These are phyloP conservation scores for Dicycla oo DNA, from an alignment of 2,888 invertebrate genomes.

Conservation along the genomic window DNA sequence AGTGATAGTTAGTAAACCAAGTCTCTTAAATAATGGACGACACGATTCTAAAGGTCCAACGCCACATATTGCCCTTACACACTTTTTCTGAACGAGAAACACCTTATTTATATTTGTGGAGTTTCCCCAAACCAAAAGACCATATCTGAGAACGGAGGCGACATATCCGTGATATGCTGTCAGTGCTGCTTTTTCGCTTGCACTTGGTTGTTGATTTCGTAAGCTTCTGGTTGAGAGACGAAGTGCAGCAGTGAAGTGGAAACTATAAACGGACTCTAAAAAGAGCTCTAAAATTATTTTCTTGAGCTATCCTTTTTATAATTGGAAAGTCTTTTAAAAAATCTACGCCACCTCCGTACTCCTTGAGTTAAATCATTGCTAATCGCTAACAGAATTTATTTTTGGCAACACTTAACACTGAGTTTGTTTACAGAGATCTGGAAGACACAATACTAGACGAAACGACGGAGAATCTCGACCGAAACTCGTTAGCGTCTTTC, in stretches of 20 bases:
- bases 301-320: background rate
- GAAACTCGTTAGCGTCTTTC: conserved; percentile 97
- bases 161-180: too few species aligned
- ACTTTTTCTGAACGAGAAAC: too few species aligned
- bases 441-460: conserved; percentile 96
- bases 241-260: background rate
- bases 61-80: too few species aligned
- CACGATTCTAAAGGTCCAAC: too few species aligned
- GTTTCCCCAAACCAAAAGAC: too few species aligned
- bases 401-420: conserved; percentile 12
- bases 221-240: too few species aligned
- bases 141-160: too few species aligned
- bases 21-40: too few species aligned
- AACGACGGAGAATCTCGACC: conserved; percentile 96
- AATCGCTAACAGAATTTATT: background rate
- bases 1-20: too few species aligned
- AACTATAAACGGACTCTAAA: background rate
- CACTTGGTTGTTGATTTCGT: background rate
- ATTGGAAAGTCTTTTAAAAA: background rate
- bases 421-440: conserved; percentile 92
- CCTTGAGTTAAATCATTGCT: background rate
- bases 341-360: background rate
- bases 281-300: background rate
- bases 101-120: too few species aligned
- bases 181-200: too few species aligned